These are phyloP conservation scores for Lepus timidus DNA, from an alignment of 2,113 vertebrate genomes.

Conservation along the genomic window DNA sequence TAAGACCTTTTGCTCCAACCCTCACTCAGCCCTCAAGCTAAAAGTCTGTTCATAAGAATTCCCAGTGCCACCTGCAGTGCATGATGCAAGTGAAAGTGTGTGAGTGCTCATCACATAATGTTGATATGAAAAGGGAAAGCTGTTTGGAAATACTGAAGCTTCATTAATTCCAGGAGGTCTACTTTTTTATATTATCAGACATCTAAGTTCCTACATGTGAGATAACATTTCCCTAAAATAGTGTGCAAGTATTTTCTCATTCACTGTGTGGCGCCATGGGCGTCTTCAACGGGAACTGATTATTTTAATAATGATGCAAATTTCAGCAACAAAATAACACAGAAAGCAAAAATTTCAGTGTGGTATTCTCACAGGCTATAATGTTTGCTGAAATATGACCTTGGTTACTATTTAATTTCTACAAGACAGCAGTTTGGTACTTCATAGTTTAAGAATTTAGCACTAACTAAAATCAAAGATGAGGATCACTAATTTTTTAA, in stretches of 20 bases:
- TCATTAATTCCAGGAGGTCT: background rate
- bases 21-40: background rate
- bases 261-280: background rate
- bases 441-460: background rate
- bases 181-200: background rate
- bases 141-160: background rate
- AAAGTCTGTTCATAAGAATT: background rate
- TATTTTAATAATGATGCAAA: background rate
- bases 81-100: no score
- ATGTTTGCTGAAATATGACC: background rate
- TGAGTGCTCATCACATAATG: background rate
- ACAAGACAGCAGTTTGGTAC: background rate
- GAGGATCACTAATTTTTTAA: background rate
- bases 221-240: slow-evolving; percentile 34
- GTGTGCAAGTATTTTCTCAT: background rate
- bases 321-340: background rate
- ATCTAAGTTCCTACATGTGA: background rate
- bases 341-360: background rate
- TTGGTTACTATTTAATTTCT: background rate
- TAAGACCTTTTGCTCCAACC: background rate
- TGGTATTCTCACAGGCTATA: background rate
- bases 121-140: background rate
- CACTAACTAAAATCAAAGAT: background rate
- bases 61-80: background rate
- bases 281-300: background rate